Percentiles rank a stretch among this genome's conserved stretches.
phyloP scores from a whole-genome alignment of 2,888 invertebrate genomes.

The Oasisia sp. region DNA sequence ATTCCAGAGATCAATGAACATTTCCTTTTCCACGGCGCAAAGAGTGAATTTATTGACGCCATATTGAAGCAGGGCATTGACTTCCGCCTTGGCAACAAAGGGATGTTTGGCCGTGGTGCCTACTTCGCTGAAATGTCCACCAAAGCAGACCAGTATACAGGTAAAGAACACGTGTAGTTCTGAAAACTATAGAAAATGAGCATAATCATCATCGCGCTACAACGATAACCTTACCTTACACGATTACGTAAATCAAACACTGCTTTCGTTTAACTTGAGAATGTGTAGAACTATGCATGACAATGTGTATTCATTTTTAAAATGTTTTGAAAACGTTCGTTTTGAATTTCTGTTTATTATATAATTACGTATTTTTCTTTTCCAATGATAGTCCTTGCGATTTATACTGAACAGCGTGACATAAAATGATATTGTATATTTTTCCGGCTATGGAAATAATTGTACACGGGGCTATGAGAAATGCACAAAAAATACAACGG shows the following conservation, averaged over 20 bases:
- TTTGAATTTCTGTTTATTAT: neutral
- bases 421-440: neutral
- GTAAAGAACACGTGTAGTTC: slow-evolving; percentile 30
- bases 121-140: slow-evolving; percentile 51
- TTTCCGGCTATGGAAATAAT: neutral
- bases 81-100: slow-evolving; percentile 39
- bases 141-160: slow-evolving; percentile 51
- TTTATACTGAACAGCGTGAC: neutral
- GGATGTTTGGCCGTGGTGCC: slow-evolving; percentile 46
- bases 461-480: neutral
- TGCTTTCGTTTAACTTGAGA: too few species aligned
- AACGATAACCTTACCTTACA: too few species aligned
- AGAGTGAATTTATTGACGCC: slow-evolving; percentile 23
- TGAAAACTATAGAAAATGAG: neutral
- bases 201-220: neutral
- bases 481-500: slow-evolving; percentile 41
- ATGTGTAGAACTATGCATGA: too few species aligned
- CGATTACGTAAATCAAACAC: too few species aligned
- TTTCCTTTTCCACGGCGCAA: slow-evolving; percentile 50
- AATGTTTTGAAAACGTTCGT: too few species aligned
- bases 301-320: too few species aligned
- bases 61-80: slow-evolving; percentile 44
- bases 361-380: neutral
- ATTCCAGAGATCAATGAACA: slow-evolving; percentile 46
- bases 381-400: neutral